Conservation (phyloP, 2,113 vertebrate genomes). For the Tachycineta bicolor region DNA sequence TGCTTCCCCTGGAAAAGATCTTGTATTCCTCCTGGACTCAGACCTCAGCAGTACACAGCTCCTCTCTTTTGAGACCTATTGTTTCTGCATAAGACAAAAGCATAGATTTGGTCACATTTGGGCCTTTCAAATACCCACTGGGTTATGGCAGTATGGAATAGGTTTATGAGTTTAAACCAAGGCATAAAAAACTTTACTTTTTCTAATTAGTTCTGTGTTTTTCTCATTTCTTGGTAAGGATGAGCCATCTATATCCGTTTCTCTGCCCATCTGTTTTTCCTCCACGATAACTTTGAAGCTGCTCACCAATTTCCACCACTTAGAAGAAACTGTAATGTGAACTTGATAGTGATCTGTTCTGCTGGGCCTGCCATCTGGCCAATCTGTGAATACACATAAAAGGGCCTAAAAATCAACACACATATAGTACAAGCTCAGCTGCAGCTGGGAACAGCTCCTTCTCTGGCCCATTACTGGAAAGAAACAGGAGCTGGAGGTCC, state of each 20-base stretch:
- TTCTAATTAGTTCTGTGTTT: background rate
- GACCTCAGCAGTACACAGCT: background rate
- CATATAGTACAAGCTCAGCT: background rate
- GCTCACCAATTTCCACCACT: conserved; percentile 24
- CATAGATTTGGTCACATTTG: background rate
- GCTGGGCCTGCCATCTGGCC: conserved; percentile 37
- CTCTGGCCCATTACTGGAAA: background rate
- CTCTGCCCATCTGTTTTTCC: conserved; percentile 25
- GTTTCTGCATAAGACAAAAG: background rate
- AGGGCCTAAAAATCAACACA: background rate
- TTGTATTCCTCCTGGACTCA: background rate
- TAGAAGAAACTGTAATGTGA: conserved; percentile 25
- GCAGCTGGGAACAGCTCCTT: background rate
- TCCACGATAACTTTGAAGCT: background rate
- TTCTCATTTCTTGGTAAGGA: background rate
- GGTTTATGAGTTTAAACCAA: background rate
- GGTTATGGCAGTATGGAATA: background rate
- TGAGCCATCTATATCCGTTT: background rate
- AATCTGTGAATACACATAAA: background rate
- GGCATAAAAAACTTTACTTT: background rate
- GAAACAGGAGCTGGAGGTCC: background rate
- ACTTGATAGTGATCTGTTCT: conserved; percentile 33
- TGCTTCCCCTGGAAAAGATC: background rate
- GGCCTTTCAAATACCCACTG: background rate
- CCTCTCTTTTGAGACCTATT: background rate